These are phyloP conservation scores for Halichondria panicea DNA, from an alignment of 37 sponge, comb jelly and placozoan species.

Conservation along the genomic window DNA sequence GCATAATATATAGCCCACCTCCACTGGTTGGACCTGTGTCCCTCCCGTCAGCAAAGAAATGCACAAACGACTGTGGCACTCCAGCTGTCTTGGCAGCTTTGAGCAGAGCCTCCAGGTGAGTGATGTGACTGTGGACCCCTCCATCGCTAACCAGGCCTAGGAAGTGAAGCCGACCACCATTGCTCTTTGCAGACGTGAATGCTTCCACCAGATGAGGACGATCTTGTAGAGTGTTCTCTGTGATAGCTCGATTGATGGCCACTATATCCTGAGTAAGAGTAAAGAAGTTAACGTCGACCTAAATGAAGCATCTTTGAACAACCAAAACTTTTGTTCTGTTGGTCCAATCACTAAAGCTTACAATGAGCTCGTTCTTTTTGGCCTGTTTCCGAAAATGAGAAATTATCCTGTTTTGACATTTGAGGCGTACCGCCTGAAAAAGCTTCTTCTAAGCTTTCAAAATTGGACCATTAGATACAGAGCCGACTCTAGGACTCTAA, in stretches of 20 bases:
- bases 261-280: slow-evolving; percentile 75
- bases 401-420: too few species aligned
- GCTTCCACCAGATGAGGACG: slow-evolving; percentile 68
- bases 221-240: slow-evolving; percentile 47
- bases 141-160: slow-evolving; percentile 95
- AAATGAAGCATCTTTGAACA: background rate
- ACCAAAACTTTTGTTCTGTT: too few species aligned
- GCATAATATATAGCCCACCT: too few species aligned
- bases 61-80: slow-evolving; percentile 78
- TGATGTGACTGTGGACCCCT: slow-evolving; percentile 95
- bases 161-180: slow-evolving; percentile 81
- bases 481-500: too few species aligned
- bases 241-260: slow-evolving; percentile 77
- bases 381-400: too few species aligned
- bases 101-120: slow-evolving; percentile 83
- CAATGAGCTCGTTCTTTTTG: too few species aligned
- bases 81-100: slow-evolving; percentile 73
- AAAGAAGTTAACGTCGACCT: background rate
- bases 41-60: slow-evolving; percentile 97
- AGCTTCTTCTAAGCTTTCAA: too few species aligned
- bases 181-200: slow-evolving; percentile 61
- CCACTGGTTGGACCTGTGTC: slow-evolving; percentile 95
- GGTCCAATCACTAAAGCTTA: too few species aligned
- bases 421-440: too few species aligned
- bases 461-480: too few species aligned